A percentile compares a stretch with the other conserved stretches of the same genome.
phyloP scores from a whole-genome alignment of 2,113 vertebrate species.

The Lagopus leucura region DNA sequence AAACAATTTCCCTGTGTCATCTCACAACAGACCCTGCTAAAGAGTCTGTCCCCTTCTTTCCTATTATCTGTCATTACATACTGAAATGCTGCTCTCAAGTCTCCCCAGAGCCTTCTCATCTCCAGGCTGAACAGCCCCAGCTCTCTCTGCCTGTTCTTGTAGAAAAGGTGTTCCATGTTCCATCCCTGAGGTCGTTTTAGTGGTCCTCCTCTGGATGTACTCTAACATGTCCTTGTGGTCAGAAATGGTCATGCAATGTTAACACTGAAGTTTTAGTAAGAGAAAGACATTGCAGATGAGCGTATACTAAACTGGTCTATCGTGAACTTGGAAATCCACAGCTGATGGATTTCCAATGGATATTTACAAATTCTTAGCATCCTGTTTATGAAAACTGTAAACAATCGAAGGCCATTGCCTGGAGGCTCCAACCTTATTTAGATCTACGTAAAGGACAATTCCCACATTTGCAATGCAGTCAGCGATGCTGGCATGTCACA shows the following conservation, averaged over 20 bases:
- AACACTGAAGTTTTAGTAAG: background rate
- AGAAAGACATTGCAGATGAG: background rate
- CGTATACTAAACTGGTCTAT: background rate
- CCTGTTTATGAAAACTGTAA: constrained; percentile 62
- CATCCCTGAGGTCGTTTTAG: no score
- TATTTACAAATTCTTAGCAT: constrained; percentile 43
- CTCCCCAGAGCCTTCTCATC: no score
- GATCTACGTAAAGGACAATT: background rate
- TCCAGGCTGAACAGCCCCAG: no score
- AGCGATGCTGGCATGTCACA: background rate
- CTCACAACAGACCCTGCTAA: no score
- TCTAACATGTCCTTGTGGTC: background rate
- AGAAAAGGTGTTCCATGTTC: no score
- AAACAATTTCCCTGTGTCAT: no score
- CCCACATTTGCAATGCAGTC: background rate
- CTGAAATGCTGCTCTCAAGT: no score
- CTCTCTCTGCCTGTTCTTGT: no score
- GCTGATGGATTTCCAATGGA: background rate
- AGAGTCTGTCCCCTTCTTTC: no score
- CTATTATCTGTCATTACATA: no score
- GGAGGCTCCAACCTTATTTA: background rate
- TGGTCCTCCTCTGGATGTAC: no score
- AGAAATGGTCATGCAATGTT: background rate
- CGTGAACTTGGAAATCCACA: background rate
- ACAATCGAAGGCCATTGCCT: constrained; percentile 8